Base-by-base conservation (phyloP, 2,113 vertebrate genomes). In the Rissa tridactyla region DNA sequence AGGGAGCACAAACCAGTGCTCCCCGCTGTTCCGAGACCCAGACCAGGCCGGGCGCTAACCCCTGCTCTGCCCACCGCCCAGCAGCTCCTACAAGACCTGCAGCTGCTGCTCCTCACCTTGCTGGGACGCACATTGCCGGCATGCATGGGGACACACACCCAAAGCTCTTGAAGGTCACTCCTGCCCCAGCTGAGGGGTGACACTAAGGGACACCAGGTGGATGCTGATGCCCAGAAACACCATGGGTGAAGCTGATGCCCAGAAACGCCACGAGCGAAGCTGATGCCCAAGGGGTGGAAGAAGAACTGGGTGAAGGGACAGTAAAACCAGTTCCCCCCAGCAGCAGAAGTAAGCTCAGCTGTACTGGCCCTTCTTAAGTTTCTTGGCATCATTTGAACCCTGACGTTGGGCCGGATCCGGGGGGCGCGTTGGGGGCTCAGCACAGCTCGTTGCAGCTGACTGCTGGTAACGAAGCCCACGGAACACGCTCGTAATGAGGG, bases 11-110 rank as follows among this genome's bases (percentile, higher is more conserved):
- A 60, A 71, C 8, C 36, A 15, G n/a, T 5, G 15, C 61, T 69
- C 10, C 62, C 36, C 0, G 1, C 26, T 19, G 26, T 62, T 51
- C 62, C 26, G 3, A 68, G 52, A 38, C 30, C 21, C 8, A 36
- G 36, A n/a, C 11, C 26, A 71, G 34, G 55, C 76, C 36, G 11
- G 5, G 1, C 0, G 0, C 23, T 5, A 17, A 49, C 34, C 7
- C 27, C 15, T 5, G 13, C 44, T 54, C 73, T 73, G 60, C 91
- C 9, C 42, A 40, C 16, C 19, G 2, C 15, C 0, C 4, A 81
- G 42, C 36, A 20, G 82, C 65, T 78, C 71, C 70, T 17, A 16
- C 17, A n/a, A 47, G 36, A 77, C 51, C 65, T 66, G 65, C 2
- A 6, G 51, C 38, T 38, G 52, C 66, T 72, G 69, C 55, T 64